Evolutionary conservation across 2,888 invertebrate genomes (phyloP), one percentile per base, ranked within the genome.

Genomic region (Germaria angustata): DNA sequence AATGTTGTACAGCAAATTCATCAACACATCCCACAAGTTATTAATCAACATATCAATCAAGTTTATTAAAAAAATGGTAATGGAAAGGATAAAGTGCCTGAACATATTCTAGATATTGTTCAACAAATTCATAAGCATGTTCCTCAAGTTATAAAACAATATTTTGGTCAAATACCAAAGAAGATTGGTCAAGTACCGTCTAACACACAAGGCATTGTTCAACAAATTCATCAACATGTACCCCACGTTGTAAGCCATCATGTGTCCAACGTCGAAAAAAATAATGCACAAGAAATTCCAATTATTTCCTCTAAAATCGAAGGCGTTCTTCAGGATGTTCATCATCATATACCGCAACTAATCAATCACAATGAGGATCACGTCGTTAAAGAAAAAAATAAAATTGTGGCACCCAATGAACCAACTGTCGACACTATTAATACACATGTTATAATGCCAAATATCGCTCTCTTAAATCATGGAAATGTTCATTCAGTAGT

Each of bases 191-290:
- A 85, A 69, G 36, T 57, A 11, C 80, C 84, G 7, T 15, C 41
- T 3, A 24, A 79, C 13, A 63, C 66, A 11, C 76, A 80, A 51
- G 81, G 84, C 71, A 83, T 85, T 76, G 81, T 87, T 2, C 28
- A 79, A n/a, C 66, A 83, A 28, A 61, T 68, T 9, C 79, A 84
- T 44, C 81, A 82, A 17, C 84, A 84, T 49, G 36, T 81, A 20
- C 72, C 76, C 1, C 66, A 66, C 55, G 61, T 57, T 2, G 17
- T 81, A 8, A 28, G n/a, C 1, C 71, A 77, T 8, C 44, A 65
- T 53, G 3, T n/a, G n/a, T n/a, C n/a, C n/a, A n/a, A n/a, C n/a
- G n/a, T 32, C 2, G 41, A 55, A 24, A 49, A 81, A 17, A 63
- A 57, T 8, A 7, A 24, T 3, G 17, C 2, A 0, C 22, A 24